Percentiles rank a stretch among this genome's conserved stretches.
Evolutionary conservation across 2,797 vertebrate species (phyloP).

Genomic region (Pampus argenteus): DNA sequence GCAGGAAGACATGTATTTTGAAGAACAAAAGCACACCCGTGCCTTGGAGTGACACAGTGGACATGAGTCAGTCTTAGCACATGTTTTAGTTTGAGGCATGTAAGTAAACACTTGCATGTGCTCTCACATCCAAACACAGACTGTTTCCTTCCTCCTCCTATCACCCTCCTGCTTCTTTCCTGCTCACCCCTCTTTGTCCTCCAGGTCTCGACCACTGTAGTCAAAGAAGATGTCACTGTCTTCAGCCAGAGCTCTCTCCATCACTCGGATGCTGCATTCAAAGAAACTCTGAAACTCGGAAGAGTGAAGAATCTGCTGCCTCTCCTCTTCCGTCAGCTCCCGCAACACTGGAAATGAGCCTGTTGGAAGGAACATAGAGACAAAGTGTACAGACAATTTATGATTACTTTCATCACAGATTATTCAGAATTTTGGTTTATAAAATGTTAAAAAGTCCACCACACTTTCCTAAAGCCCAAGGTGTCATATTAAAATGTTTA

Average conservation of each 20-base stretch:
- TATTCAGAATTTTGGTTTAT: background rate
- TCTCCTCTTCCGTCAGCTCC: constrained; percentile 96
- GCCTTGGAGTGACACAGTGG: constrained; percentile 56
- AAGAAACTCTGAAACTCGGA: constrained; percentile 98
- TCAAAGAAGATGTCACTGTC: constrained; percentile 96
- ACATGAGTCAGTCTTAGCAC: constrained; percentile 62
- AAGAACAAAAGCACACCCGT: constrained; percentile 72
- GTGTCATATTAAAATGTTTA: background rate
- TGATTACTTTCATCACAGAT: background rate
- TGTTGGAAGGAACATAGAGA: constrained; percentile 22
- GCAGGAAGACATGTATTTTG: constrained; percentile 67
- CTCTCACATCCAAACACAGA: constrained; percentile 36
- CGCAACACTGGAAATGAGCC: constrained; percentile 72
- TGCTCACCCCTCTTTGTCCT: constrained; percentile 95
- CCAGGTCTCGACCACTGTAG: constrained; percentile 93
- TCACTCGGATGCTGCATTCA: constrained; percentile 94
- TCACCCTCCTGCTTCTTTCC: background rate
- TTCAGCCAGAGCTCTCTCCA: constrained; percentile 95
- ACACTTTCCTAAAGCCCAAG: background rate
- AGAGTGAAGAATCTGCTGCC: constrained; percentile 96
- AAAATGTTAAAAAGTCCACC: background rate
- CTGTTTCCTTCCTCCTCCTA: constrained; percentile 9
- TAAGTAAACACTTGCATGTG: constrained; percentile 56
- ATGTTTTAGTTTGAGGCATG: constrained; percentile 47
- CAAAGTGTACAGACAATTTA: background rate